phyloP scores from a whole-genome alignment of 2,113 vertebrate species.

The Clarias magur region DNA sequence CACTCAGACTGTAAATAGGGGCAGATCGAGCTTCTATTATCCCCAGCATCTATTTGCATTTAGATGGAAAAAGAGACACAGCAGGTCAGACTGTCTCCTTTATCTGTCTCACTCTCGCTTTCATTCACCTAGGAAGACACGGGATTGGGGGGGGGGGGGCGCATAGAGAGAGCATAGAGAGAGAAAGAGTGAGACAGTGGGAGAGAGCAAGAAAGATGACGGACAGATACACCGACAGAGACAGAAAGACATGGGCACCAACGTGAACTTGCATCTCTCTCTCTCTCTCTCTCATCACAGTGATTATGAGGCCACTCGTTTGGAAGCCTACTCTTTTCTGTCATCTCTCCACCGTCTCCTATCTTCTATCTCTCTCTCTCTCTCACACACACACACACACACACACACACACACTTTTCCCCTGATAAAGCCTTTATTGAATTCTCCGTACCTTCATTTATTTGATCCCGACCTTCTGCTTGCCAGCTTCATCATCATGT shows the following conservation, averaged over 20 bases:
- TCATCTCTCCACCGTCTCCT: not conserved
- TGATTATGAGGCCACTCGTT: conserved; percentile 1
- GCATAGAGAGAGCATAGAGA: not conserved
- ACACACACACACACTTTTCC: not conserved
- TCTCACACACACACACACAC: no score
- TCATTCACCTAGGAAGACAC: not conserved
- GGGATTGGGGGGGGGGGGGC: no score
- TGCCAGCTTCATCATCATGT: not conserved
- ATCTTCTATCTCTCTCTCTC: not conserved
- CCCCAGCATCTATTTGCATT: conserved; percentile 68
- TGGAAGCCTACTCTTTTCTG: not conserved
- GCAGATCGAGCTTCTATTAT: conserved; percentile 49
- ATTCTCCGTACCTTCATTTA: not conserved
- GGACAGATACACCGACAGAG: not conserved
- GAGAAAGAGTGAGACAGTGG: not conserved
- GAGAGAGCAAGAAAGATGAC: not conserved
- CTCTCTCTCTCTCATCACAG: not conserved
- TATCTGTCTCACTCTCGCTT: not conserved
- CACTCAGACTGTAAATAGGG: conserved; percentile 43
- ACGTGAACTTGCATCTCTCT: not conserved
- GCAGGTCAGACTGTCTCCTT: conserved; percentile 4
- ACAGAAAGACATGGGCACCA: not conserved
- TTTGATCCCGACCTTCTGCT: not conserved
- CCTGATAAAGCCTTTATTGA: conserved; percentile 3
- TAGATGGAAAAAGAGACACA: conserved; percentile 69